Evolutionary conservation across 2,113 vertebrate genomes (phyloP).

Genomic region (Scartelaos histophorus): DNA sequence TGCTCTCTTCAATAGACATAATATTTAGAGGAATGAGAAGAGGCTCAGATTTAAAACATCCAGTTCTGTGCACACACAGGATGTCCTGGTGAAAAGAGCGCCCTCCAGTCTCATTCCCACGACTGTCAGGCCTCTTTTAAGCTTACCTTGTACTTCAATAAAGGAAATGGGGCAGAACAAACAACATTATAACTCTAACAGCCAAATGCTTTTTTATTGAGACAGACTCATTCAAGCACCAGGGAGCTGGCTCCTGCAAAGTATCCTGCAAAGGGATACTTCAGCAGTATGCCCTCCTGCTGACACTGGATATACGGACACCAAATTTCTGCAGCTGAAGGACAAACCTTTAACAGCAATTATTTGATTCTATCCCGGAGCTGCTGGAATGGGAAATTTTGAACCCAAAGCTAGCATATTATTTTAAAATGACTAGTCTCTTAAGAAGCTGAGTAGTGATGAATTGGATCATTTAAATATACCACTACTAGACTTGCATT

Average conservation of each 20-base stretch:
- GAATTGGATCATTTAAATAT: not conserved
- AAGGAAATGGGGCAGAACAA: slow-evolving; percentile 9
- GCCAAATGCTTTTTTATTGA: slow-evolving; percentile 6
- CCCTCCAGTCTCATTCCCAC: slow-evolving; percentile 44
- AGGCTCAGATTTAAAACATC: slow-evolving; percentile 39
- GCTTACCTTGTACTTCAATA: slow-evolving; percentile 11
- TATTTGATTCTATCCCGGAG: not conserved
- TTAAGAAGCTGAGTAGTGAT: not conserved
- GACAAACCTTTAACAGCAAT: slow-evolving; percentile 25
- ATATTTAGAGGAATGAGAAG: slow-evolving; percentile 58
- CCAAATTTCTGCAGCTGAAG: slow-evolving; percentile 41
- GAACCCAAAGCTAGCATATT: slow-evolving; percentile 20
- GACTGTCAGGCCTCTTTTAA: slow-evolving; percentile 28
- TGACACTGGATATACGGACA: slow-evolving; percentile 35
- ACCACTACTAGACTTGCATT: not conserved
- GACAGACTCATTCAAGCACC: not conserved
- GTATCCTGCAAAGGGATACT: slow-evolving; percentile 38
- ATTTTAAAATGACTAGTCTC: slow-evolving; percentile 5
- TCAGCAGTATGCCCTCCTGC: slow-evolving; percentile 32
- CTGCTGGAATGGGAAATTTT: slow-evolving; percentile 38
- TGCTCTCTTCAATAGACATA: slow-evolving; percentile 60
- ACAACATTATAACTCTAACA: slow-evolving; percentile 4
- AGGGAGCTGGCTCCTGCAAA: slow-evolving; percentile 28
- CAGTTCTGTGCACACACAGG: slow-evolving; percentile 56
- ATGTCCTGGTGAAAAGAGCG: slow-evolving; percentile 52